phyloP scores from a whole-genome alignment of 2,888 invertebrate species.

The Tinea trinotella region DNA sequence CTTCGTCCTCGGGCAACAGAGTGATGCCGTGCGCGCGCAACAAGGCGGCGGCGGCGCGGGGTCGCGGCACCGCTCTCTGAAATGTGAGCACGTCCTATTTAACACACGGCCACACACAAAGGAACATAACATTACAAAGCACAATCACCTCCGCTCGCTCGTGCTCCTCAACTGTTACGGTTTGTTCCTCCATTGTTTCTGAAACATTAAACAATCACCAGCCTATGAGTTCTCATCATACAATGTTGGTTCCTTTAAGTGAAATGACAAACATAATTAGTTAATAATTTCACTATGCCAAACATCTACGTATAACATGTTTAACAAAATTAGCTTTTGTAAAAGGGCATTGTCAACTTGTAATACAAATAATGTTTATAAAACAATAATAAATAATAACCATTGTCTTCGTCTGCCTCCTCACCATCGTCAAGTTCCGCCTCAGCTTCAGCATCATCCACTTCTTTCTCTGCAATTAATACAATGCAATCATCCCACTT shows the following conservation, averaged over 20 bases:
- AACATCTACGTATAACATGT: too few species aligned
- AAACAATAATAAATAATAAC: too few species aligned
- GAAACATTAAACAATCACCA: background rate
- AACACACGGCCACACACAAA: background rate
- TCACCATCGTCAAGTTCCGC: background rate
- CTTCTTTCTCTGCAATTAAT: background rate
- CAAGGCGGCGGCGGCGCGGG: constrained; percentile 70
- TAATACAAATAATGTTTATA: too few species aligned
- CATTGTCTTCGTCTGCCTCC: too few species aligned
- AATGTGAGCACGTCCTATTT: background rate
- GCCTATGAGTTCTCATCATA: too few species aligned
- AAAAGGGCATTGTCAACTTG: too few species aligned
- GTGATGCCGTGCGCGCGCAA: constrained; percentile 89
- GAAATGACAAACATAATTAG: too few species aligned
- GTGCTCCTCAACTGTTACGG: background rate
- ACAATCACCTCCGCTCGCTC: background rate
- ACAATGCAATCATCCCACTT: too few species aligned
- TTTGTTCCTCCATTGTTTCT: background rate
- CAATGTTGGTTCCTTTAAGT: too few species aligned
- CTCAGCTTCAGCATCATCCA: background rate
- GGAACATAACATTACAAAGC: background rate
- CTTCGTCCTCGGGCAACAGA: constrained; percentile 85
- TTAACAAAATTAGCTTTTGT: too few species aligned
- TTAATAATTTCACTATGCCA: too few species aligned
- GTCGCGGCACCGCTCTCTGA: background rate